phyloP scores from a whole-genome alignment of 2,113 vertebrate species.

The Plecturocebus donacophilus region DNA sequence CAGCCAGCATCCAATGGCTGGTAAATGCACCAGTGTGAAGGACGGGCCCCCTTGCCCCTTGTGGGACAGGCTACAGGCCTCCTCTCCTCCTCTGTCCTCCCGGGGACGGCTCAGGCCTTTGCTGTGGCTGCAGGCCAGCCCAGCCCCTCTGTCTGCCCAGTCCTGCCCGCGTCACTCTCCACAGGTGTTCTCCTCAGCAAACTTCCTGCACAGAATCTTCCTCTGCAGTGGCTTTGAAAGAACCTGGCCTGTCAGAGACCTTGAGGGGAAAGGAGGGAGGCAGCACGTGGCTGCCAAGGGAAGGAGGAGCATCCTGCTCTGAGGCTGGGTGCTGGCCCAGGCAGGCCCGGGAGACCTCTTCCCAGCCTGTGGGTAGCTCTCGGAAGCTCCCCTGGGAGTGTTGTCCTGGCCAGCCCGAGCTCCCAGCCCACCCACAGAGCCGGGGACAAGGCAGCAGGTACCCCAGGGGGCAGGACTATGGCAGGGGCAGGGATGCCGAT shows the following conservation, averaged over 20 bases:
- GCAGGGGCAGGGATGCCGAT: background rate
- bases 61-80: background rate
- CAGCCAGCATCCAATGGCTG: background rate
- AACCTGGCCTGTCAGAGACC: background rate
- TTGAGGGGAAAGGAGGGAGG: background rate
- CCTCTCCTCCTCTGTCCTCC: background rate
- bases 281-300: background rate
- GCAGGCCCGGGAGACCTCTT: background rate
- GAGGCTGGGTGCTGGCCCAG: background rate
- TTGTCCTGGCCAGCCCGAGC: background rate
- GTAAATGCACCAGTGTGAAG: background rate
- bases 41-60: fast-evolving
- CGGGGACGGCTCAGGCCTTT: background rate
- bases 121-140: fast-evolving
- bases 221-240: background rate
- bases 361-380: background rate
- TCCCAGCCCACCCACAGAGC: background rate
- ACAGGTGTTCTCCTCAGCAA: background rate
- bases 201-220: background rate
- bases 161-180: background rate
- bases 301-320: background rate
- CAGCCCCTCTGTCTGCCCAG: too few species aligned
- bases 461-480: background rate
- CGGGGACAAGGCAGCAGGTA: background rate
- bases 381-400: background rate